Percentiles rank a stretch among this genome's conserved stretches.
These are phyloP conservation scores for Rhyzopertha dominica DNA, from an alignment of 1,140 invertebrate species.

Conservation along the genomic window DNA sequence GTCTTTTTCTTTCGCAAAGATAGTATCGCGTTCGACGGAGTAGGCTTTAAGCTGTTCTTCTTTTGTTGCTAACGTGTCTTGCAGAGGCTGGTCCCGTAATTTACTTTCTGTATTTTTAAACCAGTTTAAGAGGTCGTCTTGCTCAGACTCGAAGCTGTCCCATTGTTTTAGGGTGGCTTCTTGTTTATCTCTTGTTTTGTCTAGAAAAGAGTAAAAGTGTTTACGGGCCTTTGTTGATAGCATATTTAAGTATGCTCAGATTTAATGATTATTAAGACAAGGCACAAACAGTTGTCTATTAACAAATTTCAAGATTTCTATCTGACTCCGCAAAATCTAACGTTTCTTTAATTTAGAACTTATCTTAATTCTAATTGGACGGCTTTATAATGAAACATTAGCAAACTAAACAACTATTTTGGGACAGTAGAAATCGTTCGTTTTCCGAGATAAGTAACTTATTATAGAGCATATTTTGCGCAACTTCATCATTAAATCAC, in stretches of 20 bases:
- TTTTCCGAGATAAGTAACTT: too few species aligned
- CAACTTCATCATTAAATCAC: too few species aligned
- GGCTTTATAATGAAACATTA: too few species aligned
- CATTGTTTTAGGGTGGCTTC: constrained; percentile 73
- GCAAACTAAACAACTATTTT: too few species aligned
- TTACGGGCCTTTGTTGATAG: background rate
- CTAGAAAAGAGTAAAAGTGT: constrained; percentile 35
- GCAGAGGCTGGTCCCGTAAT: constrained; percentile 79
- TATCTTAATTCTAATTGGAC: too few species aligned
- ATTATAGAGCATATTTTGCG: too few species aligned
- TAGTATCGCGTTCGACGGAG: constrained; percentile 66
- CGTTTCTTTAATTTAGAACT: too few species aligned
- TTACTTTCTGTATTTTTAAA: constrained; percentile 75
- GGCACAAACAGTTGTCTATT: too few species aligned
- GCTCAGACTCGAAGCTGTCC: constrained; percentile 78
- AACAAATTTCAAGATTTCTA: too few species aligned
- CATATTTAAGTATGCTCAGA: background rate
- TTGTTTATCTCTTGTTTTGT: constrained; percentile 61
- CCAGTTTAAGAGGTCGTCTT: constrained; percentile 79
- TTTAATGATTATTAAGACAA: constrained; percentile 8
- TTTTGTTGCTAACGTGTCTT: constrained; percentile 77
- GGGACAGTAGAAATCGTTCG: too few species aligned
- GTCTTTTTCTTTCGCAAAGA: constrained; percentile 70
- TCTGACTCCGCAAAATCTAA: too few species aligned
- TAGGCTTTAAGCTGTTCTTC: constrained; percentile 67